Conservation (phyloP, 2,113 vertebrate species). For the Entelurus aequoreus region DNA sequence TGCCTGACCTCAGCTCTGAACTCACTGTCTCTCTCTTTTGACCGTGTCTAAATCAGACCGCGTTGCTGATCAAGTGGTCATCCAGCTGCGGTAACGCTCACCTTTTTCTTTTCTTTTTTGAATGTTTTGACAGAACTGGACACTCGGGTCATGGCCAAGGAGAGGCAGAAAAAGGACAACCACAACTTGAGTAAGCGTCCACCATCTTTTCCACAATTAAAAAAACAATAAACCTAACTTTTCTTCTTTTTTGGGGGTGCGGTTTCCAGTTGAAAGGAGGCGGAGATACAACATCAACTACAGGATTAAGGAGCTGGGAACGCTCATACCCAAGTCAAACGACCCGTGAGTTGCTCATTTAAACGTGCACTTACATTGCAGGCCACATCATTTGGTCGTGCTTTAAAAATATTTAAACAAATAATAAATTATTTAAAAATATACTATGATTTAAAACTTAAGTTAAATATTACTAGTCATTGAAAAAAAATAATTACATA, state of each 20-base stretch:
- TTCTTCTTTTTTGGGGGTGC: not conserved
- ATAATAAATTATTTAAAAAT: no score
- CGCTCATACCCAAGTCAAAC: conserved; percentile 96
- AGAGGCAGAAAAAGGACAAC: conserved; percentile 97
- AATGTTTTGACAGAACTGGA: conserved; percentile 81
- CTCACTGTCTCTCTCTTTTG: conserved; percentile 35
- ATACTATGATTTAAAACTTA: no score
- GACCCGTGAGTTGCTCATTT: conserved; percentile 85
- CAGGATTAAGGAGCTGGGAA: conserved; percentile 97
- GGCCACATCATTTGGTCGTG: no score
- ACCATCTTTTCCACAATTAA: conserved; percentile 1
- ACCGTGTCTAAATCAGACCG: conserved; percentile 44
- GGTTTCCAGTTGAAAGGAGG: conserved; percentile 88
- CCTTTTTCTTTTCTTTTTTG: conserved; percentile 24
- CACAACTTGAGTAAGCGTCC: conserved; percentile 93
- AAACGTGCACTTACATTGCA: no score
- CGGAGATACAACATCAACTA: conserved; percentile 98
- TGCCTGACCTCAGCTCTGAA: conserved; percentile 34
- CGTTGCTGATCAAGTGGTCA: conserved; percentile 45
- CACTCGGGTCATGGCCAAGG: conserved; percentile 88
- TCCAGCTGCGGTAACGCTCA: not conserved
- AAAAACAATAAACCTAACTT: no score
- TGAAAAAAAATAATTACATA: no score
- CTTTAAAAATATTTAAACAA: no score
- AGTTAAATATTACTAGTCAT: no score